A percentile compares a stretch with the other conserved stretches of the same genome.
These are phyloP conservation scores for Caranx melampygus DNA, from an alignment of 2,113 vertebrate genomes.

Conservation along the genomic window DNA sequence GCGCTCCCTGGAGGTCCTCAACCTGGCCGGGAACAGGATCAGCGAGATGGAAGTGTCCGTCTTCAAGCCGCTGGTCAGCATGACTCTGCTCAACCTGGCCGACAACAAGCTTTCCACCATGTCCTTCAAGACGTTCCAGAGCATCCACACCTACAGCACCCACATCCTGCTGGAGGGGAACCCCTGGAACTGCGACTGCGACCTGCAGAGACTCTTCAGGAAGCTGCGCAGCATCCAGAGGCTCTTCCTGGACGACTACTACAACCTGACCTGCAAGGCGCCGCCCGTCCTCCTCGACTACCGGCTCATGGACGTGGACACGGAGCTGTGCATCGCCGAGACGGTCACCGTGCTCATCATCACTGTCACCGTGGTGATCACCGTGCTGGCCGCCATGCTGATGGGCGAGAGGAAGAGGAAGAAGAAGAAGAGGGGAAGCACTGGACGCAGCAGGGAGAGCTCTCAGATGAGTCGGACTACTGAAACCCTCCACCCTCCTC, in stretches of 20 bases:
- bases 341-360: slow-evolving; percentile 88
- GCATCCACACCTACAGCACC: slow-evolving; percentile 83
- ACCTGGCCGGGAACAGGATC: slow-evolving; percentile 83
- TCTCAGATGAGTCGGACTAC: slow-evolving; percentile 77
- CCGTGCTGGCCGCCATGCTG: slow-evolving; percentile 85
- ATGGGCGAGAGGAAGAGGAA: slow-evolving; percentile 87
- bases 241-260: slow-evolving; percentile 85
- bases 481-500: slow-evolving; percentile 14
- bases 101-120: slow-evolving; percentile 79
- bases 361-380: slow-evolving; percentile 84
- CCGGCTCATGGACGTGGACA: slow-evolving; percentile 79
- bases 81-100: slow-evolving; percentile 81
- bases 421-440: slow-evolving; percentile 79
- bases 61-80: slow-evolving; percentile 82
- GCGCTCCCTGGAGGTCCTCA: slow-evolving; percentile 84
- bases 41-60: slow-evolving; percentile 62
- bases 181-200: slow-evolving; percentile 88
- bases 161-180: slow-evolving; percentile 85
- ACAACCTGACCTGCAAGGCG: slow-evolving; percentile 79
- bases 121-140: slow-evolving; percentile 85
- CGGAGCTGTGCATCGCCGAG: slow-evolving; percentile 85
- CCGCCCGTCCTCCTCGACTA: slow-evolving; percentile 71
- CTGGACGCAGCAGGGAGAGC: slow-evolving; percentile 82
- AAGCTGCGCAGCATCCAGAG: slow-evolving; percentile 84
- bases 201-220: slow-evolving; percentile 86